These are phyloP conservation scores for Agonopterix arenella DNA, from an alignment of 2,888 invertebrate species.

Conservation along the genomic window DNA sequence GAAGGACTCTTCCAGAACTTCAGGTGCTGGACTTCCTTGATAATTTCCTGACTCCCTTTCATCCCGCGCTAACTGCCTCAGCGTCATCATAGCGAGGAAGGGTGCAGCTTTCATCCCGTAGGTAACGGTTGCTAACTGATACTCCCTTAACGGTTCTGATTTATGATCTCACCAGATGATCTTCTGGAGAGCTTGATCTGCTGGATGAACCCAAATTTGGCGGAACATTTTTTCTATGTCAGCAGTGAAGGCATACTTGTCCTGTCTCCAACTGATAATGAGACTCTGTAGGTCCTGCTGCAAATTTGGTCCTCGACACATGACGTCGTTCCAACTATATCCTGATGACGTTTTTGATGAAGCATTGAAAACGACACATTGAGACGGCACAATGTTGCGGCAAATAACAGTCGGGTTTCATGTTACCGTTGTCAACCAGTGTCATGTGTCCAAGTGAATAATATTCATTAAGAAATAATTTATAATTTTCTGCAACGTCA, in stretches of 20 bases:
- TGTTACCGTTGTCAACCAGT: too few species aligned
- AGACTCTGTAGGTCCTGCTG: slow-evolving; percentile 7
- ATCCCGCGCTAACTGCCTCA: slow-evolving; percentile 10
- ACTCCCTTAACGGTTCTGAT: slow-evolving; percentile 2
- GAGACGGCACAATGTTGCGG: too few species aligned
- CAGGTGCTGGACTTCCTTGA: too few species aligned
- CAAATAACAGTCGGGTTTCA: too few species aligned
- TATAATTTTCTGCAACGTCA: neutral
- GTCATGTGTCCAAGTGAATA: too few species aligned
- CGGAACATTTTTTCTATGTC: slow-evolving; percentile 8
- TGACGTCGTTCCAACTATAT: too few species aligned
- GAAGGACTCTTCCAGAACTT: too few species aligned
- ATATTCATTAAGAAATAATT: too few species aligned
- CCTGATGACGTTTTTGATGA: too few species aligned
- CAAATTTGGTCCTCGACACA: too few species aligned
- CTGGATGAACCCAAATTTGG: slow-evolving; percentile 3
- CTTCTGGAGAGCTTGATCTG: slow-evolving; percentile 6
- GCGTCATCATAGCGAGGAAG: slow-evolving; percentile 12
- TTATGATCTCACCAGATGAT: slow-evolving; percentile 8
- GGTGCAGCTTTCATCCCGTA: slow-evolving; percentile 10
- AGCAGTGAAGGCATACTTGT: slow-evolving; percentile 3
- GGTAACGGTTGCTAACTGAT: too few species aligned
- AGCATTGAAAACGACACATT: too few species aligned
- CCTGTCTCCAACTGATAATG: slow-evolving; percentile 5
- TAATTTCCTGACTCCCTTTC: slow-evolving; percentile 4